A percentile compares a stretch with the other conserved stretches of the same genome.
phyloP scores from a whole-genome alignment of 2,113 vertebrate genomes.

The Tautogolabrus adspersus region DNA sequence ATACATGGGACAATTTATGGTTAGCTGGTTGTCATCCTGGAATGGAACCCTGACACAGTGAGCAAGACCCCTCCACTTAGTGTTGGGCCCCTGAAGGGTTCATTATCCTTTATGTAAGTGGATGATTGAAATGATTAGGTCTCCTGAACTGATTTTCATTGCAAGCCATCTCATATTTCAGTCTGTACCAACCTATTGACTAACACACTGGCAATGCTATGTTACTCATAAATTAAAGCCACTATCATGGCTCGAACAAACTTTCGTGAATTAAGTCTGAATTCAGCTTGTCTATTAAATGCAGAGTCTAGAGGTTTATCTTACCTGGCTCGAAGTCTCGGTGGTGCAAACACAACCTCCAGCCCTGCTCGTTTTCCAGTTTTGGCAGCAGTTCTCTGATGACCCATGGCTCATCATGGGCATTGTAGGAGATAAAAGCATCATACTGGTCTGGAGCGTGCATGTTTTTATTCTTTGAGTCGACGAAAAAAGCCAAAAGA shows the following conservation, averaged over 20 bases:
- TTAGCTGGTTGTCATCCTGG: too few species aligned
- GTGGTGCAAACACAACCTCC: conserved; percentile 85
- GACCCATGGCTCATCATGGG: conserved; percentile 82
- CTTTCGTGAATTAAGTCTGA: not conserved
- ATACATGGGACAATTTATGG: too few species aligned
- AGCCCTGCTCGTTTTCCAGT: conserved; percentile 81
- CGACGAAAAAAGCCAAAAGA: conserved; percentile 74
- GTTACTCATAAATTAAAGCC: not conserved
- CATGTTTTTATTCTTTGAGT: conserved; percentile 64
- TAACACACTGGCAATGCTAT: not conserved
- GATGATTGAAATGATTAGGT: too few species aligned
- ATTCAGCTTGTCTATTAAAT: not conserved
- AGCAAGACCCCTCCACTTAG: too few species aligned
- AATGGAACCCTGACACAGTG: too few species aligned
- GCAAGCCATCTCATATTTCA: too few species aligned
- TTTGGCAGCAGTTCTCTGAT: conserved; percentile 75
- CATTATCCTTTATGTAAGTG: too few species aligned
- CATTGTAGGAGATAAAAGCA: conserved; percentile 85
- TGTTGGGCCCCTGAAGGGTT: too few species aligned
- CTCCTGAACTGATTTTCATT: too few species aligned
- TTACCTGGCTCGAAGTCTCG: conserved; percentile 84
- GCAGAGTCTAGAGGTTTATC: not conserved
- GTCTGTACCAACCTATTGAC: too few species aligned
- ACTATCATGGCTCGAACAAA: not conserved
- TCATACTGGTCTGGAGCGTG: conserved; percentile 71